These are phyloP conservation scores for Apis cerana DNA, from an alignment of 1,140 invertebrate species.

Conservation along the genomic window DNA sequence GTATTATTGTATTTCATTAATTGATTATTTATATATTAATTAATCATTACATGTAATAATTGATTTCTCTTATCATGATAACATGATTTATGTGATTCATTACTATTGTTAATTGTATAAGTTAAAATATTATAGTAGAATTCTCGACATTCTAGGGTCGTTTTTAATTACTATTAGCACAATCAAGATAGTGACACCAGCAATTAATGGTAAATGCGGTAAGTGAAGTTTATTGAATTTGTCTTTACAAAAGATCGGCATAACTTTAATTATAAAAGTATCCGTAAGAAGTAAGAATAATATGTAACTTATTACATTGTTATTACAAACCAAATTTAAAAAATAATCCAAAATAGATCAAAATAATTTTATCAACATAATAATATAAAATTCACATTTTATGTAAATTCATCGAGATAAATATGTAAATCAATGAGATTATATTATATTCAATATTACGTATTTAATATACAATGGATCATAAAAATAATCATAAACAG, in stretches of 20 bases:
- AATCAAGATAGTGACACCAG: conserved; percentile 35
- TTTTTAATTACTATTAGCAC: conserved; percentile 47
- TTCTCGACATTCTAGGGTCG: conserved; percentile 14
- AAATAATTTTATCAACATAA: too few relatives aligned
- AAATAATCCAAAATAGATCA: too few relatives aligned
- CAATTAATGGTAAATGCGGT: conserved; percentile 38
- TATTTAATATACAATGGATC: neutral
- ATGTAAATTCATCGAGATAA: neutral
- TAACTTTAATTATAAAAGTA: neutral
- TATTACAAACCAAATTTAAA: too few relatives aligned
- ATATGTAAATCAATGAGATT: neutral
- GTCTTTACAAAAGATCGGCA: conserved; percentile 18
- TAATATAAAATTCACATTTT: too few relatives aligned
- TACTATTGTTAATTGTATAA: neutral
- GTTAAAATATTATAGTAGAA: neutral
- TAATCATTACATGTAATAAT: too few relatives aligned
- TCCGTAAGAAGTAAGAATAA: neutral
- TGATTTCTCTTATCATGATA: too few relatives aligned
- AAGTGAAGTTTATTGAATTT: conserved; percentile 36
- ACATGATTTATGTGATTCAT: neutral
- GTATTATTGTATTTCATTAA: neutral
- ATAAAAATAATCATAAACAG: neutral
- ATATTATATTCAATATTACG: too few relatives aligned
- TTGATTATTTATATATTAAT: neutral
- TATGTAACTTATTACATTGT: too few relatives aligned